phyloP scores from a whole-genome alignment of 2,113 vertebrate species.

The Nycticorax nycticorax region DNA sequence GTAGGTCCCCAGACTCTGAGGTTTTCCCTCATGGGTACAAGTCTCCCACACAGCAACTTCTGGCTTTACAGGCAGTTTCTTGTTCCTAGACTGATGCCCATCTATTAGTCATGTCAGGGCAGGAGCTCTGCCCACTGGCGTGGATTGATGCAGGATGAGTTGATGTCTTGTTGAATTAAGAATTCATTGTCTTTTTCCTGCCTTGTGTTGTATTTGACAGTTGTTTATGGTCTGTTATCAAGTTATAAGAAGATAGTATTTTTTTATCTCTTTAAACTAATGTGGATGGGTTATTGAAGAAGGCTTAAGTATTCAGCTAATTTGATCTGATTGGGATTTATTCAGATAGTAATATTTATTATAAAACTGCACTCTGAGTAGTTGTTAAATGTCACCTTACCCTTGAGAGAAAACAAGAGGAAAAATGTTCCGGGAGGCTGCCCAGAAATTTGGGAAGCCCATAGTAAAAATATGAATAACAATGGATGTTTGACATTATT shows the following conservation, averaged over 20 bases:
- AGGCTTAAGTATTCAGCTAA: not conserved
- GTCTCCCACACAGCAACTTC: not conserved
- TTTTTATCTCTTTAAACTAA: not conserved
- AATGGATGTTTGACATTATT: not conserved
- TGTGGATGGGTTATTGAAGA: not conserved
- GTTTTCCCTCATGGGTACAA: not conserved
- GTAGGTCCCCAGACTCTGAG: not conserved
- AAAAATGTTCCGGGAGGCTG: not conserved
- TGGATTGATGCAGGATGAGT: not conserved
- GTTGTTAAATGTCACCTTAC: not conserved
- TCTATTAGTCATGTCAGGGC: not conserved
- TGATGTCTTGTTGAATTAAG: constrained; percentile 5
- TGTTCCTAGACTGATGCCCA: not conserved
- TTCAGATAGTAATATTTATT: not conserved
- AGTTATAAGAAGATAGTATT: not conserved
- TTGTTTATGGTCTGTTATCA: not conserved
- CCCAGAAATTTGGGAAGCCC: not conserved
- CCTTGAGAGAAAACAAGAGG: not conserved
- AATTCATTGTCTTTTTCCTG: not conserved
- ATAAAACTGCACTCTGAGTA: not conserved
- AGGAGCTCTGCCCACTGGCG: not conserved
- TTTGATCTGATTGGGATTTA: not conserved
- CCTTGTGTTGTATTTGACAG: not conserved
- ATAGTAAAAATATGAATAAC: not conserved
- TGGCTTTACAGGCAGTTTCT: not conserved